Percentiles rank a stretch among this genome's conserved stretches.
phyloP scores from a whole-genome alignment of 2,113 vertebrate species.

The Spermophilus dauricus region DNA sequence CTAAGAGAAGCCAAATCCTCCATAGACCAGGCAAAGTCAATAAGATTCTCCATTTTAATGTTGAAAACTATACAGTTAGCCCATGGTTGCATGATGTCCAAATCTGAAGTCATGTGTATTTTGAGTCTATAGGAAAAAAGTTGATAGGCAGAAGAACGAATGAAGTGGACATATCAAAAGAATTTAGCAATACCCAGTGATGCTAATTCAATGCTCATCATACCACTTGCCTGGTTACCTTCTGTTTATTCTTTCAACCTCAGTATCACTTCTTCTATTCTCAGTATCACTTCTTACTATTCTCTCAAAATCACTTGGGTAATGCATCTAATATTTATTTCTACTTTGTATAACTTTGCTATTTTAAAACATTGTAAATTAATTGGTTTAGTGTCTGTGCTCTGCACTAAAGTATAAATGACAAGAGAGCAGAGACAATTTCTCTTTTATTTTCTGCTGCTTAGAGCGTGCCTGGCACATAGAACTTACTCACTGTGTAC shows the following conservation, averaged over 20 bases:
- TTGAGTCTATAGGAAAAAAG: not conserved
- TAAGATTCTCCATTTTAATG: not conserved
- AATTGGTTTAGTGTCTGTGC: not conserved
- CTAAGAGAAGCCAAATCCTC: not conserved
- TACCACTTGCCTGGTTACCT: not conserved
- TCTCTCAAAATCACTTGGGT: not conserved
- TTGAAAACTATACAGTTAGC: not conserved
- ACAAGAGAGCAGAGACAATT: not conserved
- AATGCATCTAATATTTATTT: not conserved
- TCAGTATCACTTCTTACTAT: not conserved
- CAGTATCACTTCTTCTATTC: not conserved
- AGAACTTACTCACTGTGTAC: not conserved
- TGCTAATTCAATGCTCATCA: not conserved
- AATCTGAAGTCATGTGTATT: not conserved
- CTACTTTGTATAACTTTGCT: not conserved
- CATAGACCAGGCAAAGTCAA: not conserved
- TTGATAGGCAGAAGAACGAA: not conserved
- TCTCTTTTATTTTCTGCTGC: conserved; percentile 28
- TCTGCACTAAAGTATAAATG: not conserved
- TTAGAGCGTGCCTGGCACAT: not conserved
- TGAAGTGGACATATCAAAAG: not conserved
- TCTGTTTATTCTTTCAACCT: not conserved
- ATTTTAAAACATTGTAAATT: not conserved
- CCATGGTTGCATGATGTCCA: not conserved
- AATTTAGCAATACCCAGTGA: not conserved